Conservation (phyloP, 2,113 vertebrate genomes). For the Spilogale gracilis region DNA sequence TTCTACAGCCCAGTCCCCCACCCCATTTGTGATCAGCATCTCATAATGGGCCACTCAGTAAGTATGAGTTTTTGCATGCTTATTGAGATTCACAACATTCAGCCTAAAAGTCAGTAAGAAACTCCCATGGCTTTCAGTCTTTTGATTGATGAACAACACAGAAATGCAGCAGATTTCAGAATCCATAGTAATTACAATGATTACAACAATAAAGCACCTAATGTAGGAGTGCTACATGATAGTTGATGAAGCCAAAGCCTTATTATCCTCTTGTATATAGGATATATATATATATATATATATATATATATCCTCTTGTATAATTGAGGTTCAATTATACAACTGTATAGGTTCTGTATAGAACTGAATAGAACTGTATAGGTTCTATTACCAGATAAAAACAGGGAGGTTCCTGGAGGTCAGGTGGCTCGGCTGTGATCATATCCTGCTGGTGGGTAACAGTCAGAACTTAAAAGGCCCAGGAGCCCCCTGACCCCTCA, state of each 20-base stretch:
- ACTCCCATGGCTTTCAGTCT: not conserved
- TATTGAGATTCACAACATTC: not conserved
- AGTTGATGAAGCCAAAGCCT: not conserved
- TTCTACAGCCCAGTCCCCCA: not conserved
- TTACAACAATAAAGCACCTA: constrained; percentile 30
- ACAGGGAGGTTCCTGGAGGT: not conserved
- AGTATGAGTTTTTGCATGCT: not conserved
- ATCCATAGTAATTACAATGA: not conserved
- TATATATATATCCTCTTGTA: no score
- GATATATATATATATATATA: no score
- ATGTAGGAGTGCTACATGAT: not conserved
- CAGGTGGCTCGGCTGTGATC: not conserved
- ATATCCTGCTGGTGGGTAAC: not conserved
- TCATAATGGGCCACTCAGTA: not conserved
- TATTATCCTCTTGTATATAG: not conserved
- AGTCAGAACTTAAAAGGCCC: not conserved
- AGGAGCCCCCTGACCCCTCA: not conserved
- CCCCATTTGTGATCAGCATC: not conserved
- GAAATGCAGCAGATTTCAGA: not conserved
- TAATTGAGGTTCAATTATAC: no score
- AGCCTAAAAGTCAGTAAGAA: constrained; percentile 18
- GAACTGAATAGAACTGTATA: no score
- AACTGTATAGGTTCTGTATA: no score
- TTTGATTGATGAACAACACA: not conserved
- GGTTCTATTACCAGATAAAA: constrained; percentile 25